phyloP scores from a whole-genome alignment of 2,113 vertebrate genomes.

The Ailurus styani region DNA sequence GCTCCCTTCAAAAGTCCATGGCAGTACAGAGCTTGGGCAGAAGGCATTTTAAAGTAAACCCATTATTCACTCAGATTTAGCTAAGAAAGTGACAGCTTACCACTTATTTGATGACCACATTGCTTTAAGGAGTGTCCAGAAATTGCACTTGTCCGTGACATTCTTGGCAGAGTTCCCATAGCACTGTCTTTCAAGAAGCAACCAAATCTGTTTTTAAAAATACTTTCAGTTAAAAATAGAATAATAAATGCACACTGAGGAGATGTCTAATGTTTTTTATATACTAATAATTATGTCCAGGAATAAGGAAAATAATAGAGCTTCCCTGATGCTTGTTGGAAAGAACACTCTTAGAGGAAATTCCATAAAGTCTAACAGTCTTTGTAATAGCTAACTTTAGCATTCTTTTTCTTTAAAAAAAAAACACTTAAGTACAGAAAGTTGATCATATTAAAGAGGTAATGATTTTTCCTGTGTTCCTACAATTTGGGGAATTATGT shows the following conservation, averaged over 20 bases:
- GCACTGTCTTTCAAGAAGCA: slow-evolving; percentile 83
- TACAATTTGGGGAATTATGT: neutral
- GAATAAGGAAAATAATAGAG: neutral
- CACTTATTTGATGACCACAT: slow-evolving; percentile 75
- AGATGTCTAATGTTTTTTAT: neutral
- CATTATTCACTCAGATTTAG: neutral
- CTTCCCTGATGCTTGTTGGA: neutral
- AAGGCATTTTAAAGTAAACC: neutral
- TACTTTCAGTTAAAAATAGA: slow-evolving; percentile 10
- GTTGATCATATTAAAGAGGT: neutral
- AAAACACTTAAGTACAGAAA: neutral
- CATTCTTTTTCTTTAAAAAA: neutral
- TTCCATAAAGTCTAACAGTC: neutral
- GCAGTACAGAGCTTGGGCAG: neutral
- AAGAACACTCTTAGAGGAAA: neutral
- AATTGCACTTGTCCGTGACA: slow-evolving; percentile 61
- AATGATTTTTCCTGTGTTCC: neutral
- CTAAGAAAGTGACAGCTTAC: slow-evolving; percentile 71
- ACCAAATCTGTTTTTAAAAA: slow-evolving; percentile 80
- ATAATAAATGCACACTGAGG: neutral
- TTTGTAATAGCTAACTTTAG: neutral
- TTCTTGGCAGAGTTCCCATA: slow-evolving; percentile 74
- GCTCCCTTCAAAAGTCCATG: neutral
- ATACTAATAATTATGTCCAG: neutral
- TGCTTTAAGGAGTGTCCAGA: slow-evolving; percentile 86